Evolutionary conservation across 2,113 vertebrate species (phyloP), one percentile per base, ranked within the genome.

Genomic region (Panthera leo): DNA sequence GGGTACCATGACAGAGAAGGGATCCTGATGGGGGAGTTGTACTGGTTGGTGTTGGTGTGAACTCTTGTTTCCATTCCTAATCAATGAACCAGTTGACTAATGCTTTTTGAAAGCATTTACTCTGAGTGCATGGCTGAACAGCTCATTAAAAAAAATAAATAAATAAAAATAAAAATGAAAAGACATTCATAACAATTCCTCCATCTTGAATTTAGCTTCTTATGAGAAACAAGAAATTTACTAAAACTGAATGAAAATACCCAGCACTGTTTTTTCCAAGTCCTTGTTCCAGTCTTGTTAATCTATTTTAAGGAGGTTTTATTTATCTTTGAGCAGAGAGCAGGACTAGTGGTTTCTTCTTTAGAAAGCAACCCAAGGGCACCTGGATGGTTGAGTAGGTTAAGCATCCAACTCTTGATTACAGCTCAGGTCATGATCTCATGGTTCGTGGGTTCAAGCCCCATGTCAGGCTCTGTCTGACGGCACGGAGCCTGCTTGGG

Each of bases 231-330:
- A 73, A 34, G 39, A 90, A 63, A 91, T 27, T 83, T 71, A 89
- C 42, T 85, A 67, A 86, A 70, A 70, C 27, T 15, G 48, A 84
- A 65, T 4, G 19, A 71, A 88, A 94, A 91, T n/a, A 14, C 14
- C 29, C n/a, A 65, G 25, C 2, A 21, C 21, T 51, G 2, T 91
- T 73, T 88, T 88, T 67, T 63, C 73, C 58, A 73, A 31, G 67
- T 51, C 18, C 13, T 25, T n/a, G 14, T 71, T 34, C 48, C 23
- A 34, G 70, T 87, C 51, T 83, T 93, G 10, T 55, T 61, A 23
- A 65, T 83, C 10, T 71, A 36, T 65, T 78, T 96, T 73, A 88
- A 94, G 90, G 18, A 48, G 39, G 63, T 89, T 79, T 73, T 91
- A 9, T 83, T 70, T 91, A 65, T 68, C 45, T 90, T 34, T 73